These are phyloP conservation scores for Glossophaga mutica DNA, from an alignment of 2,797 vertebrate species.

Conservation along the genomic window DNA sequence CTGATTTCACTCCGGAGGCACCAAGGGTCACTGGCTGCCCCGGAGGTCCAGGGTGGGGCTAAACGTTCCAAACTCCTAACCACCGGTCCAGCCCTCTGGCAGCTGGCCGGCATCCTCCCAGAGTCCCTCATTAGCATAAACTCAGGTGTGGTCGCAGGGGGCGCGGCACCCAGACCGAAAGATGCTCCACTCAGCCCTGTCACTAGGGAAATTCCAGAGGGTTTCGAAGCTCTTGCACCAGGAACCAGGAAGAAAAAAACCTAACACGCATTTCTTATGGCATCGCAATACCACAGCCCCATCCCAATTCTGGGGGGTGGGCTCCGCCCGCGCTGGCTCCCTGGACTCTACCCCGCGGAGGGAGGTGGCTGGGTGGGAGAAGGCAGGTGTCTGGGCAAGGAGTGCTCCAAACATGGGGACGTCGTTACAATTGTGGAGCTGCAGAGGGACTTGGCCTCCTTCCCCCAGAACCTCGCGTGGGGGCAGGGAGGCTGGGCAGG, in stretches of 20 bases:
- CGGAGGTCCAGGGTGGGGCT: background rate
- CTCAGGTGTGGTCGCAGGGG: background rate
- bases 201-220: background rate
- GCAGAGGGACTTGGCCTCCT: background rate
- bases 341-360: background rate
- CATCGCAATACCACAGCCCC: no score
- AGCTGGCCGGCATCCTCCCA: background rate
- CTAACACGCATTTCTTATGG: no score
- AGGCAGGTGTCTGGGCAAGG: background rate
- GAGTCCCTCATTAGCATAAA: background rate
- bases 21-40: no score
- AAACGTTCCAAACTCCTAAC: background rate
- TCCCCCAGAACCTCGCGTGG: background rate
- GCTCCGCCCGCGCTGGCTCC: background rate
- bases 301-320: rapidly evolving
- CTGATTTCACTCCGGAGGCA: background rate
- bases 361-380: background rate
- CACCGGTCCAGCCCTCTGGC: background rate
- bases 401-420: background rate
- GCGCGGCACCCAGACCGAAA: rapidly evolving
- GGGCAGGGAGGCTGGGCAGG: background rate
- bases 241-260: background rate
- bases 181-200: background rate
- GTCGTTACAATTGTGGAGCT: background rate
- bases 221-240: background rate